phyloP scores from a whole-genome alignment of 2,113 vertebrate species.

The Agapornis roseicollis region DNA sequence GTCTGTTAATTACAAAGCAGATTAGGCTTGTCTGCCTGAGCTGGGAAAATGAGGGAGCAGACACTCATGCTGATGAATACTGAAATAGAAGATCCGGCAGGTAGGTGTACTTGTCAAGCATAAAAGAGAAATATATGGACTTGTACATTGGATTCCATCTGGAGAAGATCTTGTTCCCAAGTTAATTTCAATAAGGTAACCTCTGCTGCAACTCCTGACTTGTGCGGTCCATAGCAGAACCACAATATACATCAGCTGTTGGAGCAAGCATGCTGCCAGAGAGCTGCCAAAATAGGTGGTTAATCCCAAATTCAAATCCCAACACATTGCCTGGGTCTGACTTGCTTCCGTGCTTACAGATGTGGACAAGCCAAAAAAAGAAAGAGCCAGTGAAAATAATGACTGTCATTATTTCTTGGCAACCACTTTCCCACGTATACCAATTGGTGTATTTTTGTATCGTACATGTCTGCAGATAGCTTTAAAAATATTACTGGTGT shows the following conservation, averaged over 20 bases:
- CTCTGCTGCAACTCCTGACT: not conserved
- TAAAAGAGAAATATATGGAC: too few species aligned
- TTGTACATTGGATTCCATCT: not conserved
- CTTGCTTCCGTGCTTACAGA: not conserved
- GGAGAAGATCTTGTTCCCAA: not conserved
- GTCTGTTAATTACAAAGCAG: not conserved
- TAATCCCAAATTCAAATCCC: not conserved
- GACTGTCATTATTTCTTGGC: slow-evolving; percentile 11
- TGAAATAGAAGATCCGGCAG: not conserved
- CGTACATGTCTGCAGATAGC: not conserved
- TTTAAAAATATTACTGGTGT: slow-evolving; percentile 14
- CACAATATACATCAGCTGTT: not conserved
- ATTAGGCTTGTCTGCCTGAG: not conserved
- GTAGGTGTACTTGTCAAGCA: not conserved
- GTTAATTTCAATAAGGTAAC: not conserved
- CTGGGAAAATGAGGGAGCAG: not conserved
- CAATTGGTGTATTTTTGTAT: not conserved
- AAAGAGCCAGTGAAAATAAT: slow-evolving; percentile 30
- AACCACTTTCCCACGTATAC: not conserved
- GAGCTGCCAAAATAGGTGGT: not conserved
- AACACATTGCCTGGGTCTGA: not conserved
- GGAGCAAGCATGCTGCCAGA: fast-evolving
- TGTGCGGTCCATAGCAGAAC: not conserved
- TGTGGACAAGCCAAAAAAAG: not conserved
- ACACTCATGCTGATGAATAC: not conserved